These are phyloP conservation scores for Microchrysa polita DNA, from an alignment of 2,888 invertebrate genomes.

Conservation along the genomic window DNA sequence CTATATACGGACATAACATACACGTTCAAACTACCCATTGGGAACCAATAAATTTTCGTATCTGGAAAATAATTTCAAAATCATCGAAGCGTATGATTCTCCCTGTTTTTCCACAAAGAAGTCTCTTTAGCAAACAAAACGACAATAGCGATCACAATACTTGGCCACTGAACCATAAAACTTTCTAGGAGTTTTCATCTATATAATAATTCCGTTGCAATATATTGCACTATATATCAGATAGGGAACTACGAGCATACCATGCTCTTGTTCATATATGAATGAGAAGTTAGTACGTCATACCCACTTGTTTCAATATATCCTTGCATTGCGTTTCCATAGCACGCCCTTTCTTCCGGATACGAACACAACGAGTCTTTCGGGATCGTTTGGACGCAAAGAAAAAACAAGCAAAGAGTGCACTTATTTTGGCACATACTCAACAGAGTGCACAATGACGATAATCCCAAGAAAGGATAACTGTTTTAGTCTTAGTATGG, in stretches of 20 bases:
- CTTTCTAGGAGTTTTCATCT: constrained; percentile 46
- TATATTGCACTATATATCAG: not conserved
- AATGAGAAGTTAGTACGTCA: not conserved
- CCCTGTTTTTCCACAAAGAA: constrained; percentile 45
- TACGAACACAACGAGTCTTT: not conserved
- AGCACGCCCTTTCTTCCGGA: not conserved
- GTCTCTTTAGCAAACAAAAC: constrained; percentile 40
- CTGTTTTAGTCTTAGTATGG: constrained; percentile 32
- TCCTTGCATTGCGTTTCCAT: constrained; percentile 1
- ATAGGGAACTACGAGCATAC: not conserved
- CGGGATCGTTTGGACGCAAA: not conserved
- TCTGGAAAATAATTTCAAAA: constrained; percentile 48
- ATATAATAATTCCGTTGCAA: constrained; percentile 17
- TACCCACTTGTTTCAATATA: constrained; percentile 24
- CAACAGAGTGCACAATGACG: constrained; percentile 43
- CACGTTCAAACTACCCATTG: constrained; percentile 26
- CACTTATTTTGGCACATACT: constrained; percentile 49
- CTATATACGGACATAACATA: no score
- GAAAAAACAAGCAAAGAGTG: constrained; percentile 30
- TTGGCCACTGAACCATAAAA: constrained; percentile 50
- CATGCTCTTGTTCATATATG: constrained; percentile 27
- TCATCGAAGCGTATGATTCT: constrained; percentile 49
- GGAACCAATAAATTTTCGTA: constrained; percentile 46
- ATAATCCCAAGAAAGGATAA: constrained; percentile 42
- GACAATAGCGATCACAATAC: constrained; percentile 44